Conservation (phyloP, 2,888 invertebrate genomes). For the Parnassius apollo region DNA sequence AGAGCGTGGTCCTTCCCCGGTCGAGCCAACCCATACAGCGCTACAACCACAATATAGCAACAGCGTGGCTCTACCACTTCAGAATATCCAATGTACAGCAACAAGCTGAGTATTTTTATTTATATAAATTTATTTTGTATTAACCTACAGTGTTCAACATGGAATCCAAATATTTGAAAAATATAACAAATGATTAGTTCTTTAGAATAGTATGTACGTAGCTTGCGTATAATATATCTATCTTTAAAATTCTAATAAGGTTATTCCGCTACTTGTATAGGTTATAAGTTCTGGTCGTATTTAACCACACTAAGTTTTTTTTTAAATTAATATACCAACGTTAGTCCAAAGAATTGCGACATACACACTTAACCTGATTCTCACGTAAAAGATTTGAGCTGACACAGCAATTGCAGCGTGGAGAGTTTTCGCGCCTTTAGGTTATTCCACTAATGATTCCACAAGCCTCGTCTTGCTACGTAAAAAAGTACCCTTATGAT, state of each 20-base stretch:
- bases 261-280: not conserved
- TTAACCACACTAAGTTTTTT: too few species aligned
- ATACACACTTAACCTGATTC: constrained; percentile 22
- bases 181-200: not conserved
- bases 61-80: too few species aligned
- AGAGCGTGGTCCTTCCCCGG: too few species aligned
- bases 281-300: not conserved
- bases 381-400: constrained; percentile 5
- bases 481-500: not conserved
- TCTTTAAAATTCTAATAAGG: too few species aligned
- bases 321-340: not conserved
- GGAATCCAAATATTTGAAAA: not conserved
- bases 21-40: too few species aligned
- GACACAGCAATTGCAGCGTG: constrained; percentile 10
- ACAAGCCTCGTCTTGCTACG: constrained; percentile 5
- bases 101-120: too few species aligned
- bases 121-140: too few species aligned
- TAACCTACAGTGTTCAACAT: too few species aligned
- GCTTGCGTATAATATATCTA: not conserved
- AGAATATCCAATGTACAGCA: too few species aligned
- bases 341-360: constrained; percentile 1
- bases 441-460: constrained; percentile 22
- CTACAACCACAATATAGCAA: too few species aligned
- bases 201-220: not conserved
- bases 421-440: constrained; percentile 9